These are phyloP conservation scores for Penaeus japonicus DNA, from an alignment of 1,140 invertebrate genomes.

Conservation along the genomic window DNA sequence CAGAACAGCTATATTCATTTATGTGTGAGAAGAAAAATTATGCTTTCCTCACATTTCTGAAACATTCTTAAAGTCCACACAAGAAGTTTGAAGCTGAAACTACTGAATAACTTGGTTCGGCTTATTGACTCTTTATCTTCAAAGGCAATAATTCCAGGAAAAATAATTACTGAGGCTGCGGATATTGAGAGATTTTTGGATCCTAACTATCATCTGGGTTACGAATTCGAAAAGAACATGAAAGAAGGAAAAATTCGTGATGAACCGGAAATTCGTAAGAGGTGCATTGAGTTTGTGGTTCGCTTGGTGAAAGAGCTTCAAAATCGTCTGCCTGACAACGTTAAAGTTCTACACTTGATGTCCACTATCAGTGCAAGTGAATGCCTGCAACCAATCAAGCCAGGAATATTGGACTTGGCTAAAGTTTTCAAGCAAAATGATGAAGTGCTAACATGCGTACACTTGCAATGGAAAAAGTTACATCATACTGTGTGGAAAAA, in stretches of 20 bases:
- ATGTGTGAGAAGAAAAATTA: slow-evolving; percentile 16
- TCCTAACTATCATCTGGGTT: neutral
- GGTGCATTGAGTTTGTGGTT: slow-evolving; percentile 1
- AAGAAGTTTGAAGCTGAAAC: neutral
- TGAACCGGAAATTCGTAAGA: neutral
- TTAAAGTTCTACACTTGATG: neutral
- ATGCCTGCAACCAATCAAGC: neutral
- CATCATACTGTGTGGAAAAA: too few relatives aligned
- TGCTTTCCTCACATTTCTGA: slow-evolving; percentile 2
- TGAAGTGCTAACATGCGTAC: neutral
- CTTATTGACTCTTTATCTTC: neutral
- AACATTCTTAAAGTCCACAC: slow-evolving; percentile 22
- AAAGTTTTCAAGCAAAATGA: neutral
- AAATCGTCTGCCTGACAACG: neutral
- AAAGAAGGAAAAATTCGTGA: neutral
- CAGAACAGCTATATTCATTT: neutral
- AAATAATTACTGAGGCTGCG: neutral
- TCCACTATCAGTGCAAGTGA: neutral
- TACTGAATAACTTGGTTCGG: neutral
- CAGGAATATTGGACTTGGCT: neutral
- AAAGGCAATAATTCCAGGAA: neutral
- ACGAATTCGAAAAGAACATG: slow-evolving; percentile 8
- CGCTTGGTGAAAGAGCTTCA: neutral
- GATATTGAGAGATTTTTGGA: neutral
- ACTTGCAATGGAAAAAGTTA: slow-evolving; percentile 1